Conservation (phyloP, 2,113 vertebrate species). For the cattle (Bos taurus) region DNA sequence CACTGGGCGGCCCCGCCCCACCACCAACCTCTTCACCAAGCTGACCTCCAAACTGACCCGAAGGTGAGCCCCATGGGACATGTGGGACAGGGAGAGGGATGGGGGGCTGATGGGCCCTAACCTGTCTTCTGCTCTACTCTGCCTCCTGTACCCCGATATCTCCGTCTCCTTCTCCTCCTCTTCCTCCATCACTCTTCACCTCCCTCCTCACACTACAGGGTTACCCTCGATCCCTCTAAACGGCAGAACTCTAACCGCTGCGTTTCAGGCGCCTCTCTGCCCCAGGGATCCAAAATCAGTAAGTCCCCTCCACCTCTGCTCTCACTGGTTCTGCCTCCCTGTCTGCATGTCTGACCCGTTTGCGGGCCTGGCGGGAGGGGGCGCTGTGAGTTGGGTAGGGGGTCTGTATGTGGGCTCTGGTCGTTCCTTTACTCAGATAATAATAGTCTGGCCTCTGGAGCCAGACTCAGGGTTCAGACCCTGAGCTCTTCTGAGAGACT, state of each 20-base stretch:
- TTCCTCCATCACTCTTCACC: conserved; percentile 21
- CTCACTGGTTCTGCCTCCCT: not conserved
- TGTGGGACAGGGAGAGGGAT: fast-evolving
- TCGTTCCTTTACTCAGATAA: not conserved
- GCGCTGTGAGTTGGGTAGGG: not conserved
- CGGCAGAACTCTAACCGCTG: conserved; percentile 97
- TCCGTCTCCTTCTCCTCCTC: not conserved
- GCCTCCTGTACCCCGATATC: not conserved
- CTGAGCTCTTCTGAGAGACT: not conserved
- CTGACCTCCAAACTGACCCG: conserved; percentile 94
- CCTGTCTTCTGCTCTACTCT: conserved; percentile 54
- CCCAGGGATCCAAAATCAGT: conserved; percentile 99
- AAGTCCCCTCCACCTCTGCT: conserved; percentile 79
- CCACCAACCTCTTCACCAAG: conserved; percentile 93
- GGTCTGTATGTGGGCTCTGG: not conserved
- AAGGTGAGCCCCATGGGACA: conserved; percentile 82
- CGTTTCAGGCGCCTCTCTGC: conserved; percentile 93
- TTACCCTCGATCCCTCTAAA: conserved; percentile 98
- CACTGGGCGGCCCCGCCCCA: conserved; percentile 86
- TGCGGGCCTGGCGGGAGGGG: not conserved
- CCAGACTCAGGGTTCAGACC: not conserved
- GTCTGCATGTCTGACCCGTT: not conserved
- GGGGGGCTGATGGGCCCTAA: not conserved
- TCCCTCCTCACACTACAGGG: conserved; percentile 80
- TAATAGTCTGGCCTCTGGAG: not conserved